A percentile compares a stretch with the other conserved stretches of the same genome.
Evolutionary conservation across 2,888 invertebrate species (phyloP).

Genomic region (Melieria picta): DNA sequence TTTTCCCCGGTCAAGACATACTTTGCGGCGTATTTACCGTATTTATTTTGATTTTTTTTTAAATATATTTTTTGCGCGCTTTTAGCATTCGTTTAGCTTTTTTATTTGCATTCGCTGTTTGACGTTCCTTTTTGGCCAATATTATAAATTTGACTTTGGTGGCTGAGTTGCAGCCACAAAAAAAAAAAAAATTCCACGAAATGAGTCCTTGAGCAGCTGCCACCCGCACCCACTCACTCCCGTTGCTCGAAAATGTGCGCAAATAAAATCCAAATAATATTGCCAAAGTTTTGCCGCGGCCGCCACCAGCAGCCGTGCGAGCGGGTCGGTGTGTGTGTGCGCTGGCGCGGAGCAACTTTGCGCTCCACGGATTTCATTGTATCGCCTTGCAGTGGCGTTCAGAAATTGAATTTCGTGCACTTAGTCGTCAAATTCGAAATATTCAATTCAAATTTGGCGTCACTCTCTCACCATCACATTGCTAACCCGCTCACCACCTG

Average conservation of each 20-base stretch:
- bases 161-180: neutral
- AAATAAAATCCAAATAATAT: conserved; percentile 60
- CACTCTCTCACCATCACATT: neutral
- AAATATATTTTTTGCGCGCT: conserved; percentile 9
- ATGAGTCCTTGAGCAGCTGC: conserved; percentile 7
- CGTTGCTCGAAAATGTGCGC: conserved; percentile 45
- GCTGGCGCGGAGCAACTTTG: conserved; percentile 23
- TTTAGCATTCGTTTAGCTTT: conserved; percentile 4
- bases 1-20: neutral
- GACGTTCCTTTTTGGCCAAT: conserved; percentile 17
- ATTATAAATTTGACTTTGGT: conserved; percentile 27
- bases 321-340: conserved; percentile 10
- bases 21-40: conserved; percentile 10
- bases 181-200: no score
- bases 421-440: conserved; percentile 18
- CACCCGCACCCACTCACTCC: conserved; percentile 15
- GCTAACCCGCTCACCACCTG: neutral
- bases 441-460: conserved; percentile 30
- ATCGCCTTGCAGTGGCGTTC: neutral
- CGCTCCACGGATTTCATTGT: conserved; percentile 24
- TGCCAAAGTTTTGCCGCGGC: conserved; percentile 51
- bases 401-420: conserved; percentile 25
- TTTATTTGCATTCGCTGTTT: conserved; percentile 11
- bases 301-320: conserved; percentile 9
- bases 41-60: neutral